Conservation (phyloP, 2,888 invertebrate species). For the Rotaria macrura region DNA sequence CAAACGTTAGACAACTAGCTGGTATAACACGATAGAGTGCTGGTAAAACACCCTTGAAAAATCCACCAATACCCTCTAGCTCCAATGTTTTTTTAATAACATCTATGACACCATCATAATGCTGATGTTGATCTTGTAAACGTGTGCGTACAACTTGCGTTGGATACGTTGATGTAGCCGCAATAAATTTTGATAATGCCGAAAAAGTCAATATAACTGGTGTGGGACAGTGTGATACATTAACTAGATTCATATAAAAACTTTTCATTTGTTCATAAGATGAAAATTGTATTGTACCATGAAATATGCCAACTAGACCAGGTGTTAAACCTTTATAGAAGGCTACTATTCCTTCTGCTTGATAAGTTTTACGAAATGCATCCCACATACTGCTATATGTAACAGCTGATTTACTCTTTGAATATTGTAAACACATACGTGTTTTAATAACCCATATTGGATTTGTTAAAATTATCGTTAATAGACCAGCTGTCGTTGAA, state of each 20-base stretch:
- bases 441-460: conserved; percentile 99
- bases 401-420: conserved; percentile 50
- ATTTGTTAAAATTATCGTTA: conserved; percentile 82
- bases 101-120: conserved; percentile 57
- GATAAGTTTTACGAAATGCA: conserved; percentile 76
- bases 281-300: conserved; percentile 97
- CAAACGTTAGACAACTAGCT: conserved; percentile 86
- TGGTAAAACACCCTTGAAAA: conserved; percentile 85
- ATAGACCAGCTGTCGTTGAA: conserved; percentile 56
- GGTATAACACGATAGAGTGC: conserved; percentile 80
- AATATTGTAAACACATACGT: conserved; percentile 83
- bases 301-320: conserved; percentile 90
- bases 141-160: conserved; percentile 93
- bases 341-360: conserved; percentile 76
- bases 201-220: conserved; percentile 83
- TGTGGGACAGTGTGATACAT: conserved; percentile 79
- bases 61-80: conserved; percentile 70
- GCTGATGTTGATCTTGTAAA: conserved; percentile 86
- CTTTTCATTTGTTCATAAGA: conserved; percentile 90
- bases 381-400: conserved; percentile 80
- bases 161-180: conserved; percentile 74
- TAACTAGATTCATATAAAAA: conserved; percentile 17
- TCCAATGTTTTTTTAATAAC: conserved; percentile 57
- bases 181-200: conserved; percentile 82
- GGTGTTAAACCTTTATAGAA: conserved; percentile 89